These are phyloP conservation scores for Acrocyrtus sp. DNA, from an alignment of 2,888 invertebrate genomes.

Conservation along the genomic window DNA sequence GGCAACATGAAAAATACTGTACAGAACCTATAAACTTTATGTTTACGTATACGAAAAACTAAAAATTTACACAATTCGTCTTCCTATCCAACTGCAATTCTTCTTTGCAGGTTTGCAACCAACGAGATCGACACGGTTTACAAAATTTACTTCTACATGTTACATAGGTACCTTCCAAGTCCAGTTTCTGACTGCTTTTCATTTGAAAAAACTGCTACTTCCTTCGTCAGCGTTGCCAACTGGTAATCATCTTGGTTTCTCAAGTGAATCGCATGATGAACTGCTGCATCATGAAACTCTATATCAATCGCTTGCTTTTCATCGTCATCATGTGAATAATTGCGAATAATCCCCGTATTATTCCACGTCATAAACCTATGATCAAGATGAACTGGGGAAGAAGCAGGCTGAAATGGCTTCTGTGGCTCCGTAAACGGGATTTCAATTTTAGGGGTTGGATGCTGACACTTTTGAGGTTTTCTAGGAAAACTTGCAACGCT, in stretches of 20 bases:
- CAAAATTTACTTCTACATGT: too few relatives aligned
- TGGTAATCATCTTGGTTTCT: slow-evolving; percentile 86
- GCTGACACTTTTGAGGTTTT: background rate
- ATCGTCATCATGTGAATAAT: slow-evolving; percentile 74
- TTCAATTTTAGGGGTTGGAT: slow-evolving; percentile 3
- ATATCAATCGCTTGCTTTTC: slow-evolving; percentile 83
- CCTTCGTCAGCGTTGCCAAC: slow-evolving; percentile 85
- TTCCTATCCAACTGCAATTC: too few relatives aligned
- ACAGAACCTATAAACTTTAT: too few relatives aligned
- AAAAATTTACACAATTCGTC: too few relatives aligned
- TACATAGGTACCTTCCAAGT: slow-evolving; percentile 48
- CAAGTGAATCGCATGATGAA: slow-evolving; percentile 90
- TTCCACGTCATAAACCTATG: slow-evolving; percentile 90
- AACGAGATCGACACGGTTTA: too few relatives aligned
- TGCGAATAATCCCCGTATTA: slow-evolving; percentile 87
- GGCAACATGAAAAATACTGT: too few relatives aligned
- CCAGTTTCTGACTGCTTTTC: slow-evolving; percentile 65
- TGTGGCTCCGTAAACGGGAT: slow-evolving; percentile 69
- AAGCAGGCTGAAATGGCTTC: slow-evolving; percentile 88
- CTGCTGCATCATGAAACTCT: slow-evolving; percentile 91
- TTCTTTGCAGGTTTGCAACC: too few relatives aligned
- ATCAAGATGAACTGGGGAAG: slow-evolving; percentile 85
- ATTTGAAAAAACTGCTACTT: slow-evolving; percentile 82
- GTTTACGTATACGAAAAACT: too few relatives aligned
- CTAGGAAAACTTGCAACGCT: slow-evolving; percentile 29